Conservation (phyloP, 2,113 vertebrate genomes). For the Athene cunicularia region DNA sequence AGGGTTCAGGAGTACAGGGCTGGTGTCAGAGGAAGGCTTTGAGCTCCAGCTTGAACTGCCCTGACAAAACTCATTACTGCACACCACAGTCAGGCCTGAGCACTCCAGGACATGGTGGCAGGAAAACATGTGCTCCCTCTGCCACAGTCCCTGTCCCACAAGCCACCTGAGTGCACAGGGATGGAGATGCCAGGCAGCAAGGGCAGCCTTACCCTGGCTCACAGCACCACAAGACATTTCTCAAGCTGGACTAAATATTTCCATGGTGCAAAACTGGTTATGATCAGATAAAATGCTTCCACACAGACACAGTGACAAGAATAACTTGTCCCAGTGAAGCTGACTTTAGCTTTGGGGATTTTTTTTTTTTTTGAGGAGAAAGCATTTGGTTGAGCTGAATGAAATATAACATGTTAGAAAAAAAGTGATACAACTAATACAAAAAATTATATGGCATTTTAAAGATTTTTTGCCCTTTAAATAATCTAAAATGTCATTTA, state of each 20-base stretch:
- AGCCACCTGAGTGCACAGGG: too few relatives aligned
- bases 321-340: not conserved
- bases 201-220: not conserved
- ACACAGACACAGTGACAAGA: not conserved
- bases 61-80: not conserved
- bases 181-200: not conserved
- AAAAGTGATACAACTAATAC: not conserved
- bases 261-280: not conserved
- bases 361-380: not conserved
- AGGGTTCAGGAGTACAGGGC: not conserved
- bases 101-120: rapidly evolving
- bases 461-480: not conserved
- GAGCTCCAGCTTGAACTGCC: not conserved
- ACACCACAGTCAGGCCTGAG: not conserved
- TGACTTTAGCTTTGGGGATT: not conserved
- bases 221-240: not conserved
- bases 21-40: not conserved
- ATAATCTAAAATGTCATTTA: not conserved
- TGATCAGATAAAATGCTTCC: not conserved
- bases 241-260: not conserved
- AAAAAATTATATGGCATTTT: not conserved
- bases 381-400: not conserved
- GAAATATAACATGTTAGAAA: not conserved
- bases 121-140: not conserved
- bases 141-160: not conserved